Evolutionary conservation across 2,113 vertebrate species (phyloP).

Genomic region (Heliornis fulica): DNA sequence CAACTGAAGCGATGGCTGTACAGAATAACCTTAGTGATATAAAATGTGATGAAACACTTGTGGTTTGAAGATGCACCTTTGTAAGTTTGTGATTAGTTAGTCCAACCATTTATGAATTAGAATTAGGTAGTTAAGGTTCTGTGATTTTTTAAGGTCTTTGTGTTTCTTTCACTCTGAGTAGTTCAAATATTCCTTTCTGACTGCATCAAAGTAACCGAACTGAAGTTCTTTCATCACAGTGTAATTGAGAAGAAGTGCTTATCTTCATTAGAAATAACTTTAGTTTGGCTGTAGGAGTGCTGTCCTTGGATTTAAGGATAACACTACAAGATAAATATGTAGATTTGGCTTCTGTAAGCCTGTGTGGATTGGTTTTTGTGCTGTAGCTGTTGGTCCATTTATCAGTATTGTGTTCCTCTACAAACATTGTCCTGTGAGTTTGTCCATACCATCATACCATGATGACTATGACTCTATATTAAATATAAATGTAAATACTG

Average conservation of each 20-base stretch:
- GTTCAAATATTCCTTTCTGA: neutral
- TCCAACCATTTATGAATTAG: neutral
- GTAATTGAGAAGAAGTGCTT: neutral
- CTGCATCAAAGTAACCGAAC: neutral
- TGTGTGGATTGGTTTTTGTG: neutral
- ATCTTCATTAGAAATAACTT: neutral
- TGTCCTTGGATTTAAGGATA: neutral
- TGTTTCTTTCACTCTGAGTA: neutral
- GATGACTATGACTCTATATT: neutral
- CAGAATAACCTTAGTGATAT: neutral
- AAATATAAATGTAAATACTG: neutral
- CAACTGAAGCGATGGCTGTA: neutral
- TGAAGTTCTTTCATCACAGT: neutral
- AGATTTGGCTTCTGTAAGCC: neutral
- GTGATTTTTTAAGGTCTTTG: neutral
- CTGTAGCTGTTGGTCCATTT: neutral
- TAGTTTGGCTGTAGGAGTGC: rapidly evolving
- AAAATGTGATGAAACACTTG: neutral
- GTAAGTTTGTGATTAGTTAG: neutral
- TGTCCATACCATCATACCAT: neutral
- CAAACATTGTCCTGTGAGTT: neutral
- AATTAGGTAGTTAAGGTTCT: neutral
- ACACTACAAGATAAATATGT: neutral
- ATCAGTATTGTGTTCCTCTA: neutral
- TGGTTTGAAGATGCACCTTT: neutral